Percentiles rank a stretch among this genome's conserved stretches.
Conservation (phyloP, 1,140 invertebrate species). For the Arctopsyche grandis region DNA sequence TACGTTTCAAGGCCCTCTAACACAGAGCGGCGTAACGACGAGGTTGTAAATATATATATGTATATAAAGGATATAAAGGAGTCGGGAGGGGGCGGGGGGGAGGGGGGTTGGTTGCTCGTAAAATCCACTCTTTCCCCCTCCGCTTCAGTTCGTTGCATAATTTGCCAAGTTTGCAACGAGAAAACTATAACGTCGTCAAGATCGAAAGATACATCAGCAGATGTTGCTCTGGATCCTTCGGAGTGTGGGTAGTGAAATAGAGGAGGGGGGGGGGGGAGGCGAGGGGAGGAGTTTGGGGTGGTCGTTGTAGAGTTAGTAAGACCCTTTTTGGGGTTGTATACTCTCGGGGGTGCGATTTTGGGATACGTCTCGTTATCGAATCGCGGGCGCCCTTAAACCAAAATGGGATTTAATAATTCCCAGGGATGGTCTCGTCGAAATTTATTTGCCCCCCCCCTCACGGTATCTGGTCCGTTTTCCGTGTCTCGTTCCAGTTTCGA, state of each 20-base stretch:
- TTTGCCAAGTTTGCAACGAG: neutral
- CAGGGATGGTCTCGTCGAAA: neutral
- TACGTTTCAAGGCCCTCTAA: neutral
- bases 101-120: neutral
- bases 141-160: constrained; percentile 4
- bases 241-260: neutral
- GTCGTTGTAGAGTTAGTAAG: too few species aligned
- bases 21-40: neutral
- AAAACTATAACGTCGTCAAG: neutral
- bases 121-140: neutral
- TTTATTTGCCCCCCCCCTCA: neutral
- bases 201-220: neutral
- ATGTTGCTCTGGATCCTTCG: neutral
- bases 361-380: constrained; percentile 6
- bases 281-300: too few species aligned
- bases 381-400: neutral
- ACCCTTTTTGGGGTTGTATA: neutral
- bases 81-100: too few species aligned
- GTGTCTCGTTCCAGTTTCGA: too few species aligned
- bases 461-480: too few species aligned
- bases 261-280: too few species aligned
- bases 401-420: constrained; percentile 1
- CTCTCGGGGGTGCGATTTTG: neutral
- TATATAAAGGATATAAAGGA: too few species aligned
- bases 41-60: neutral